Evolutionary conservation across 1,140 invertebrate species (phyloP).

Genomic region (Acromyrmex heyeri): DNA sequence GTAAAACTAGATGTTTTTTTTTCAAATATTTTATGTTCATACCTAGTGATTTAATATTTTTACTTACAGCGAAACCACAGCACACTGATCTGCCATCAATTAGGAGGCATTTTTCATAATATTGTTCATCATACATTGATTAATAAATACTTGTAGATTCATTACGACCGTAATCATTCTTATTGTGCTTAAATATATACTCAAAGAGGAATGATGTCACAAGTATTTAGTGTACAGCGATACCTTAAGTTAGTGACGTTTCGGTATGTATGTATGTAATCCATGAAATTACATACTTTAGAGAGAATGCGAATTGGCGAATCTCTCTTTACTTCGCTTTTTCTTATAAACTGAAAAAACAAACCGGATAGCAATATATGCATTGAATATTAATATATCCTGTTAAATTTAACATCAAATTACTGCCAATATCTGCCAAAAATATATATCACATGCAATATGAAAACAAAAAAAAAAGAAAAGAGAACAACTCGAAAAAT

Average conservation of each 20-base stretch:
- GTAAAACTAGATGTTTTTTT: slow-evolving; percentile 58
- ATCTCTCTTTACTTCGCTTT: slow-evolving; percentile 32
- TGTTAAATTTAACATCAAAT: slow-evolving; percentile 64
- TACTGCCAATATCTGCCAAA: slow-evolving; percentile 82
- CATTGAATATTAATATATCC: slow-evolving; percentile 40
- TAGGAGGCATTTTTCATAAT: slow-evolving; percentile 85
- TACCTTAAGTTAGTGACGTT: slow-evolving; percentile 46
- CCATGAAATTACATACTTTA: slow-evolving; percentile 43
- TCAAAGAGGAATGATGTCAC: slow-evolving; percentile 77
- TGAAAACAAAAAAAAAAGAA: slow-evolving; percentile 3
- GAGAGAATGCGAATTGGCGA: slow-evolving; percentile 28
- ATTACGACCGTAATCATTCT: slow-evolving; percentile 81
- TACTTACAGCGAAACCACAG: slow-evolving; percentile 86
- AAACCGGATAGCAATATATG: slow-evolving; percentile 47
- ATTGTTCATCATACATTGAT: slow-evolving; percentile 85
- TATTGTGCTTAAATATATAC: slow-evolving; percentile 79
- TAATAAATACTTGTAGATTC: slow-evolving; percentile 81
- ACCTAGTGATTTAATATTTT: slow-evolving; percentile 82
- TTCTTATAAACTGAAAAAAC: slow-evolving; percentile 53
- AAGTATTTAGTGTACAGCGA: slow-evolving; percentile 60
- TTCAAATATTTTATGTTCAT: slow-evolving; percentile 53
- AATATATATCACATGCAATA: slow-evolving; percentile 32
- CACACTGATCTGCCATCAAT: slow-evolving; percentile 85
- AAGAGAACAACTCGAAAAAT: slow-evolving; percentile 39
- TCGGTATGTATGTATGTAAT: slow-evolving; percentile 52